A percentile compares a stretch with the other conserved stretches of the same genome.
Conservation (phyloP, 2,888 invertebrate genomes). For the Rhingia rostrata region DNA sequence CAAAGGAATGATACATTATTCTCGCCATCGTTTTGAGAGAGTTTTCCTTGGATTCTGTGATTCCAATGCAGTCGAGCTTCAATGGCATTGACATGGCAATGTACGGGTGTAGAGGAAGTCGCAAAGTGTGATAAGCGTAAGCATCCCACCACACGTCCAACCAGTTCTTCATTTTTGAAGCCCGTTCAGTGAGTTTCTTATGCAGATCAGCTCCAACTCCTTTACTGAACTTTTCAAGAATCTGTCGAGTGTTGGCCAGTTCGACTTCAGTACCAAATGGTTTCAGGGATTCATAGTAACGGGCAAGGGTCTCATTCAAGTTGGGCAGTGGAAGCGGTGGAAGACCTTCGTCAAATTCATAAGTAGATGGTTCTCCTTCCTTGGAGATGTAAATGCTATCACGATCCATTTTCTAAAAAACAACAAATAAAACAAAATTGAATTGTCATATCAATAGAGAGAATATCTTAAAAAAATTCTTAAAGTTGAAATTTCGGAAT, state of each 20-base stretch:
- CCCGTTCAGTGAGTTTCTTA: constrained; percentile 82
- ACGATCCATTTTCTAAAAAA: constrained; percentile 79
- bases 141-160: constrained; percentile 85
- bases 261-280: constrained; percentile 83
- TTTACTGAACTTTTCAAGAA: constrained; percentile 83
- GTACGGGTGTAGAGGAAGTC: constrained; percentile 84
- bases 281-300: constrained; percentile 84
- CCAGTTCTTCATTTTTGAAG: constrained; percentile 84
- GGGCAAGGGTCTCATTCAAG: constrained; percentile 83
- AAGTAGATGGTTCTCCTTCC: constrained; percentile 82
- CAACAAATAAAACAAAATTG: not conserved
- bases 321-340: constrained; percentile 85
- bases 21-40: constrained; percentile 78
- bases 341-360: constrained; percentile 83
- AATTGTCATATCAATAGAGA: too few species aligned
- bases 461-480: too few species aligned
- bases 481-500: too few species aligned
- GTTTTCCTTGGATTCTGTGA: constrained; percentile 78
- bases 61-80: constrained; percentile 78
- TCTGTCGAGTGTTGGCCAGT: constrained; percentile 81
- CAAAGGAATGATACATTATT: constrained; percentile 79
- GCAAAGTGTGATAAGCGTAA: constrained; percentile 84
- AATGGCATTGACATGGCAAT: constrained; percentile 83
- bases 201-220: constrained; percentile 84
- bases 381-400: constrained; percentile 79